These are phyloP conservation scores for Caenorhabditis afra DNA, from an alignment of 2,888 invertebrate genomes.

Conservation along the genomic window DNA sequence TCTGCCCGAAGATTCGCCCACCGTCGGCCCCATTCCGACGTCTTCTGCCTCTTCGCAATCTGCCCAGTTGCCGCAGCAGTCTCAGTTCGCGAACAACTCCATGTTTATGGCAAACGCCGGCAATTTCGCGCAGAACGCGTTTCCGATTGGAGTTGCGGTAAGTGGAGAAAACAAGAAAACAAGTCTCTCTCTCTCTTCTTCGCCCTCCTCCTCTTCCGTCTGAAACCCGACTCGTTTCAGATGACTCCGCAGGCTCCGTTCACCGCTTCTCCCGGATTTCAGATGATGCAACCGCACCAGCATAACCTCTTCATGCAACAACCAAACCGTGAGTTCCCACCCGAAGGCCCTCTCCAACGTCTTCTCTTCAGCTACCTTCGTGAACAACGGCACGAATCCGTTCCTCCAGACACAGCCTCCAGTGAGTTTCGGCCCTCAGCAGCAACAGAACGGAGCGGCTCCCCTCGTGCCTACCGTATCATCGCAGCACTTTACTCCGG, in stretches of 20 bases:
- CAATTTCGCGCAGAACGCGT: conserved; percentile 41
- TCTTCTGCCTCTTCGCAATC: conserved; percentile 3
- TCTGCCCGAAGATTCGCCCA: conserved; percentile 50
- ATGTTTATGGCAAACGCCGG: conserved; percentile 39
- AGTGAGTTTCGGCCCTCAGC: conserved; percentile 15
- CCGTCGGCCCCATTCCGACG: conserved; percentile 22
- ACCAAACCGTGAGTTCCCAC: conserved; percentile 34
- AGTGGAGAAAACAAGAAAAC: not conserved
- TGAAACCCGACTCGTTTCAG: conserved; percentile 16
- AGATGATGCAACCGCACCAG: conserved; percentile 52
- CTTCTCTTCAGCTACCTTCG: conserved; percentile 31
- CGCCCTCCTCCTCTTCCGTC: too few relatives aligned
- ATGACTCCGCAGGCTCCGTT: conserved; percentile 49
- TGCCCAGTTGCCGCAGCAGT: not conserved
- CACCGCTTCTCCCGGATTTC: conserved; percentile 30
- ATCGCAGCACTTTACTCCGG: conserved; percentile 49
- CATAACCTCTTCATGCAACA: conserved; percentile 54
- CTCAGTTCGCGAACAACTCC: conserved; percentile 40
- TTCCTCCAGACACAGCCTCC: conserved; percentile 42
- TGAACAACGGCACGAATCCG: conserved; percentile 52
- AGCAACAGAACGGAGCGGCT: conserved; percentile 20
- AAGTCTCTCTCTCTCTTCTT: too few relatives aligned
- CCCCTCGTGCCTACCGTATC: conserved; percentile 41
- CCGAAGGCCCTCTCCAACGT: not conserved
- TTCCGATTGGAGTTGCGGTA: conserved; percentile 46